Base-by-base conservation (phyloP, 2,888 invertebrate genomes). In the Clunio marinus region DNA sequence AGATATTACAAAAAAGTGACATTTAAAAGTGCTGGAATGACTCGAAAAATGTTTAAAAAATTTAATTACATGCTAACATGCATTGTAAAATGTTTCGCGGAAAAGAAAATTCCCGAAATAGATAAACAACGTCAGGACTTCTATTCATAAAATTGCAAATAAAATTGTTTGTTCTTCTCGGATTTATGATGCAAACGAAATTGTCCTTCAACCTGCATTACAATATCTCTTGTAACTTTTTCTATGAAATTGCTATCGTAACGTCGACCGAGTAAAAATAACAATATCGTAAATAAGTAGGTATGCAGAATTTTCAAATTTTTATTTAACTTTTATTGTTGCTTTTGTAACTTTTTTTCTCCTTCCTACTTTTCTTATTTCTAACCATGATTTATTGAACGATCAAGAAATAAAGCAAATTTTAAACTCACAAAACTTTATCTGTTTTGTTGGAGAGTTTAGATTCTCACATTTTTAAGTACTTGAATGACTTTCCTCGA, bases 321-420 rank as follows among this genome's bases (percentile, higher is more conserved):
- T 41, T 41, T 41, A 41, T 41, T 41, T 41, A n/a, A 41, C 41
- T 41, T 41, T 41, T 41, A 41, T 41, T 41, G 41, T 41, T 41
- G 41, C 41, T 41, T n/a, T n/a, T 41, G 41, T 13, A 41, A 41
- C 5, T n/a, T 41, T 41, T 15, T 13, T 3, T 41, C 41, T 3
- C 41, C 13, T 41, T 41, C 3, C 15, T 41, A 7, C n/a, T 41
- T 41, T 3, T 8, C 41, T 41, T n/a, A 15, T 3, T 41, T 41
- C 22, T 17, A 41, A 62, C 62, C 62, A 62, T 62, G 62, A 62
- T 62, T 62, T 62, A 62, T 62, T 62, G 62, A 62, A 41, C 62
- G 62, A 62, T 62, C 62, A 62, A 41, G 41, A 25, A 62, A 41
- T 41, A 15, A 41, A 41, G 41, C 15, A 41, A 41, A 41, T 15